Conservation (phyloP, 2,113 vertebrate genomes). For the Zapornia atra region DNA sequence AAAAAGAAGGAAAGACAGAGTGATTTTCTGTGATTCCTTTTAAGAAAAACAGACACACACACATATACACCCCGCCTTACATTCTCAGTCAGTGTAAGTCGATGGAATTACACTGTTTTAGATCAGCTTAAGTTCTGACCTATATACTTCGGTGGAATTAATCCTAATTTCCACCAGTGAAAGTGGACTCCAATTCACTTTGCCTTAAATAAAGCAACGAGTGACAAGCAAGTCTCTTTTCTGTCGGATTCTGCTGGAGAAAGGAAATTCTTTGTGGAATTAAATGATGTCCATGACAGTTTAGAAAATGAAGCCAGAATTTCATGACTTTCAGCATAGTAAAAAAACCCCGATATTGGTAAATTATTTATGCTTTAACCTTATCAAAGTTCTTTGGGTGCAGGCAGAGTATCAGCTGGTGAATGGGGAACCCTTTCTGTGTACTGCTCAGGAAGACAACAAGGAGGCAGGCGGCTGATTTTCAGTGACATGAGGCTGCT, state of each 20-base stretch:
- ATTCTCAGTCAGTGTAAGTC: slow-evolving; percentile 1
- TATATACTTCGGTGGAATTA: slow-evolving; percentile 17
- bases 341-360: not conserved
- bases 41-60: not conserved
- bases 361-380: not conserved
- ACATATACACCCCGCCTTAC: not conserved
- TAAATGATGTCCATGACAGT: not conserved
- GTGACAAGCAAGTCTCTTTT: not conserved
- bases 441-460: not conserved
- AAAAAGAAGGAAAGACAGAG: not conserved
- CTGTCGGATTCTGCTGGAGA: not conserved
- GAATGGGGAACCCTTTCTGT: not conserved
- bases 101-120: not conserved
- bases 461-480: not conserved
- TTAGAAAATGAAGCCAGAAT: not conserved
- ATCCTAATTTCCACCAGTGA: slow-evolving; percentile 46
- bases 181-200: slow-evolving; percentile 21
- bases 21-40: not conserved
- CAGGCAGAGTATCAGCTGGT: not conserved
- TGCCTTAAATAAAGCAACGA: not conserved
- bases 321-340: not conserved
- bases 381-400: not conserved
- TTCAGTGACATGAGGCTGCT: not conserved
- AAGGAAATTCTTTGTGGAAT: not conserved
- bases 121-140: slow-evolving; percentile 48